Evolutionary conservation across 1,140 invertebrate genomes (phyloP).

Genomic region (Drosophila asahinai): DNA sequence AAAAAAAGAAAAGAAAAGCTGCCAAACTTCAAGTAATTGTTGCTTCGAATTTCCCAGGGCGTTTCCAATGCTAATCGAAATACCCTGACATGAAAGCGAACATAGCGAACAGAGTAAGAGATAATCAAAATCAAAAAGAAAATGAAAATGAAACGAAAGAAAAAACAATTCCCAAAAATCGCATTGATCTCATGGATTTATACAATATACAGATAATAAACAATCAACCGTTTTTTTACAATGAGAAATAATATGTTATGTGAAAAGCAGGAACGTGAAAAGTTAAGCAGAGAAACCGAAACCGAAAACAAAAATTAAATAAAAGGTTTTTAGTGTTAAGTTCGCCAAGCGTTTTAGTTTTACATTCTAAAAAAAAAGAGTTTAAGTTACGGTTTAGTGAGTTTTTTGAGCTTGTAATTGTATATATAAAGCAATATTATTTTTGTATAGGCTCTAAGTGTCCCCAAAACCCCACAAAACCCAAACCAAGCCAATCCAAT

Average conservation of each 20-base stretch:
- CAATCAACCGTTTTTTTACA: conserved; percentile 64
- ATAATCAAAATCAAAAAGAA: conserved; percentile 55
- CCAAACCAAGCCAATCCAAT: conserved; percentile 12
- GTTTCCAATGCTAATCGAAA: conserved; percentile 76
- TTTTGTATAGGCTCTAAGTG: conserved; percentile 35
- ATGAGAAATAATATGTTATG: conserved; percentile 56
- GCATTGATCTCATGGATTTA: conserved; percentile 84
- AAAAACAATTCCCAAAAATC: conserved; percentile 85
- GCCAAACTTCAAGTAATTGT: conserved; percentile 44
- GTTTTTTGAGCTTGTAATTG: conserved; percentile 33
- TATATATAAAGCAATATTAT: conserved; percentile 48
- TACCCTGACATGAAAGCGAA: conserved; percentile 61
- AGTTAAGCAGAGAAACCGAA: conserved; percentile 39
- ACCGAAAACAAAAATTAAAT: conserved; percentile 39
- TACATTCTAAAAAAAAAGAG: conserved; percentile 33
- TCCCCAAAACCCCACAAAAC: background rate
- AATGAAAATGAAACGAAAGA: conserved; percentile 29
- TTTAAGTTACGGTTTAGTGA: conserved; percentile 44
- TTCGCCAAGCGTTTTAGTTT: conserved; percentile 83
- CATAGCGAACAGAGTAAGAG: conserved; percentile 50
- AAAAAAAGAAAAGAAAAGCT: conserved; percentile 18
- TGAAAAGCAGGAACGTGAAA: conserved; percentile 32
- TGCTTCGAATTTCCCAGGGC: conserved; percentile 61
- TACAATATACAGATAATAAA: conserved; percentile 69
- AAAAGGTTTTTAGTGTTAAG: conserved; percentile 64